phyloP scores from a whole-genome alignment of 2,797 vertebrate species.

The Salarias fasciatus region DNA sequence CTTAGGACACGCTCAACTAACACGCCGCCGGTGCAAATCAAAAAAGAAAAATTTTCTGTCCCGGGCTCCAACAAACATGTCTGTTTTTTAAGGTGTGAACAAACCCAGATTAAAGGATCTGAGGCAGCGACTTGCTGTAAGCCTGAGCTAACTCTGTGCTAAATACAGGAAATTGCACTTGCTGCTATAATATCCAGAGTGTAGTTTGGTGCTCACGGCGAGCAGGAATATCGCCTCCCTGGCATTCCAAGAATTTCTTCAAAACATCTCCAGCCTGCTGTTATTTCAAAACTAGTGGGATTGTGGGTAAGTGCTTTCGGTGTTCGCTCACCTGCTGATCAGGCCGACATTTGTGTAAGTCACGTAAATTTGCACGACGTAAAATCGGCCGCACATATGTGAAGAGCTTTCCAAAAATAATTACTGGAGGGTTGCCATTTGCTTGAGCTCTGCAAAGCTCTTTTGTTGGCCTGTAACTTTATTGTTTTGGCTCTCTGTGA shows the following conservation, averaged over 20 bases:
- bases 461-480: not conserved
- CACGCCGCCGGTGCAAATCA: constrained; percentile 10
- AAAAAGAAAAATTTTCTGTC: not conserved
- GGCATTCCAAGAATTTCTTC: constrained; percentile 45
- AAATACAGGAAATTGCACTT: constrained; percentile 71
- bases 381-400: not conserved
- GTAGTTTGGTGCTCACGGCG: constrained; percentile 31
- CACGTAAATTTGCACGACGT: not conserved
- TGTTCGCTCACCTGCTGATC: too few species aligned
- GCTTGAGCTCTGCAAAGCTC: not conserved
- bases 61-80: constrained; percentile 26
- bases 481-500: not conserved
- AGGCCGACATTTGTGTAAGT: too few species aligned
- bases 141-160: constrained; percentile 55
- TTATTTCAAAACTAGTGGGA: constrained; percentile 10
- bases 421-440: not conserved
- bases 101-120: constrained; percentile 59
- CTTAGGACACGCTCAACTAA: not conserved
- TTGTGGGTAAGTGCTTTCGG: not conserved
- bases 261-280: constrained; percentile 12
- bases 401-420: not conserved
- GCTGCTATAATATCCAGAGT: constrained; percentile 37
- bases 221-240: constrained; percentile 31
- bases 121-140: constrained; percentile 50
- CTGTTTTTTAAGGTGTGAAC: constrained; percentile 65